A percentile compares a stretch with the other conserved stretches of the same genome.
phyloP scores from a whole-genome alignment of 2,888 invertebrate species.

The Cybosia mesomella region DNA sequence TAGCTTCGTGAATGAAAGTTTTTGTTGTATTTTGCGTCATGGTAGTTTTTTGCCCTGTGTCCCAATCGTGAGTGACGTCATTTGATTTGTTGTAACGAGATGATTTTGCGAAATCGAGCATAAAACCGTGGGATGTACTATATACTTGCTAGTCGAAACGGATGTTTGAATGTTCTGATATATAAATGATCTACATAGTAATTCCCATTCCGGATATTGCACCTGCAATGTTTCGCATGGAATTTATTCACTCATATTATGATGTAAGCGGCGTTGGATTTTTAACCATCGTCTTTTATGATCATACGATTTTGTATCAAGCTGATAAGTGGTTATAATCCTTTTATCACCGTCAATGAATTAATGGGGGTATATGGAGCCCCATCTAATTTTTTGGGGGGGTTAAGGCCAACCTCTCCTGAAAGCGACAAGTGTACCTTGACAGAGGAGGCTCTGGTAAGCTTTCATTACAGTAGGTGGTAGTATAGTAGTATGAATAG shows the following conservation, averaged over 20 bases:
- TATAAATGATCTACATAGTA: slow-evolving; percentile 12
- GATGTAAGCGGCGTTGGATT: not conserved
- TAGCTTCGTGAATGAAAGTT: slow-evolving; percentile 51
- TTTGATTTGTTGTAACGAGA: slow-evolving; percentile 29
- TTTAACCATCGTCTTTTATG: not conserved
- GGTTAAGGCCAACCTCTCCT: not conserved
- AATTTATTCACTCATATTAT: slow-evolving; percentile 7
- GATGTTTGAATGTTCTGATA: slow-evolving; percentile 22
- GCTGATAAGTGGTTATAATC: not conserved
- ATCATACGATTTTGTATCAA: not conserved
- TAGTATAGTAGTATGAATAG: no score
- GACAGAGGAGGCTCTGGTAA: not conserved
- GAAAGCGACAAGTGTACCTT: not conserved
- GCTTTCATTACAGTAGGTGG: not conserved
- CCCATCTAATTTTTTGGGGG: not conserved
- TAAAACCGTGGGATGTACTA: slow-evolving; percentile 14
- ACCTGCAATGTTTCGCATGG: slow-evolving; percentile 8
- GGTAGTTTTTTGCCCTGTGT: slow-evolving; percentile 32
- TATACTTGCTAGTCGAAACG: slow-evolving; percentile 9
- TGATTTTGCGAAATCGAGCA: slow-evolving; percentile 19
- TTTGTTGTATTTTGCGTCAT: slow-evolving; percentile 51
- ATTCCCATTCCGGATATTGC: slow-evolving; percentile 7
- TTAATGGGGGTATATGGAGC: no score
- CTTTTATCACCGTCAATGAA: not conserved
- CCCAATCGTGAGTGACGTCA: slow-evolving; percentile 48